Evolutionary conservation across 1,140 invertebrate genomes (phyloP).

Genomic region (Ceratina calcarata): DNA sequence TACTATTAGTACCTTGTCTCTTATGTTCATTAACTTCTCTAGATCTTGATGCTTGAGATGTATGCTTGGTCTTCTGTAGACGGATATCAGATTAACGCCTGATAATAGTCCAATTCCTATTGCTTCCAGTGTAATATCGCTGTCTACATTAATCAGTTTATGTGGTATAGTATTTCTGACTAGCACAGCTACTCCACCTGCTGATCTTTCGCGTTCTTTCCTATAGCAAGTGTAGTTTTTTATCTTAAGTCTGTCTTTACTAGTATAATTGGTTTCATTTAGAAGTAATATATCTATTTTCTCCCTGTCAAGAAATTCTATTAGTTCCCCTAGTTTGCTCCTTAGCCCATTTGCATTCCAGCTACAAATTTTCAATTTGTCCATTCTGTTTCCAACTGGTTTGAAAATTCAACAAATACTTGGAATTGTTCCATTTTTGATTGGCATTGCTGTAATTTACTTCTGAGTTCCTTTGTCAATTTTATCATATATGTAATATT

Average conservation of each 20-base stretch:
- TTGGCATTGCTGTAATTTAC: no score
- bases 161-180: constrained; percentile 32
- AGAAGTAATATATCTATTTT: constrained; percentile 58
- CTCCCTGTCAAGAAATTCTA: constrained; percentile 48
- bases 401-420: not conserved
- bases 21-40: no score
- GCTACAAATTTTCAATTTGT: constrained; percentile 50
- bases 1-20: not conserved
- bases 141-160: not conserved
- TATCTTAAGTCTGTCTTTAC: constrained; percentile 44
- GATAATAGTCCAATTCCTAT: not conserved
- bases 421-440: not conserved
- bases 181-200: constrained; percentile 56
- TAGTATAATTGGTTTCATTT: constrained; percentile 58
- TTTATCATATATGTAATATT: no score
- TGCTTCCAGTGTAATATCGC: not conserved
- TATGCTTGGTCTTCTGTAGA: no score
- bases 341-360: constrained; percentile 65
- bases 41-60: no score
- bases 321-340: constrained; percentile 55
- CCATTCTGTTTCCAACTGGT: constrained; percentile 14
- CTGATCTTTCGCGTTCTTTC: constrained; percentile 43
- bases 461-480: no score
- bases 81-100: not conserved
- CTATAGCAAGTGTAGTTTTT: constrained; percentile 56